Evolutionary conservation across 1,140 invertebrate genomes (phyloP).

Genomic region (Mizuhopecten yessoensis): DNA sequence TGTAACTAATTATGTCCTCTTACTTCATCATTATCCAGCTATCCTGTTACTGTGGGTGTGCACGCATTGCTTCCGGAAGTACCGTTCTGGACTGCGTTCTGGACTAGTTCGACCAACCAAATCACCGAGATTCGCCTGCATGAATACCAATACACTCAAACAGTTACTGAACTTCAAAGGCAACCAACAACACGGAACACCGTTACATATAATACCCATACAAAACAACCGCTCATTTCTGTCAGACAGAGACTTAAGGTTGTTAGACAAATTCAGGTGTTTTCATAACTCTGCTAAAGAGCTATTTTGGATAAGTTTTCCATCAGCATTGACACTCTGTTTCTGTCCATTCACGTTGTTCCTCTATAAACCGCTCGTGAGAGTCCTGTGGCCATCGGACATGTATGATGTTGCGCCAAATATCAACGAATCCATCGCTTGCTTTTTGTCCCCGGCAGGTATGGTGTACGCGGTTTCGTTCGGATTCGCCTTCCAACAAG

Average conservation of each 20-base stretch:
- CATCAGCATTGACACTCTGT: constrained; percentile 31
- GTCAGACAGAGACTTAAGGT: background rate
- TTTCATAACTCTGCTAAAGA: constrained; percentile 23
- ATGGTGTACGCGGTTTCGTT: constrained; percentile 57
- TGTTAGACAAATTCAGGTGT: background rate
- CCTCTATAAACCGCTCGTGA: background rate
- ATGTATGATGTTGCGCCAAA: constrained; percentile 8
- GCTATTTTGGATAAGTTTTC: background rate
- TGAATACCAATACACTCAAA: background rate
- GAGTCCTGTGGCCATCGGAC: constrained; percentile 41
- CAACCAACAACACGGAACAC: background rate
- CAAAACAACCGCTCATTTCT: background rate
- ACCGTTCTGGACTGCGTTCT: background rate
- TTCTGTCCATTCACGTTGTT: constrained; percentile 49
- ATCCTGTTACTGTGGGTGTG: background rate
- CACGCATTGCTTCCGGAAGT: background rate
- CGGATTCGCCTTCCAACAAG: constrained; percentile 54
- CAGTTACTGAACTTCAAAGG: background rate
- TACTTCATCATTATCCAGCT: background rate
- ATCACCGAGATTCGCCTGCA: background rate
- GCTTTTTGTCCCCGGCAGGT: constrained; percentile 43
- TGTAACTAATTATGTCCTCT: too few species aligned
- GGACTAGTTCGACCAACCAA: background rate
- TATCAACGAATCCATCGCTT: constrained; percentile 50
- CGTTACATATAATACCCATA: background rate